phyloP scores from a whole-genome alignment of 2,113 vertebrate genomes.

The Microcebus tavaratra region DNA sequence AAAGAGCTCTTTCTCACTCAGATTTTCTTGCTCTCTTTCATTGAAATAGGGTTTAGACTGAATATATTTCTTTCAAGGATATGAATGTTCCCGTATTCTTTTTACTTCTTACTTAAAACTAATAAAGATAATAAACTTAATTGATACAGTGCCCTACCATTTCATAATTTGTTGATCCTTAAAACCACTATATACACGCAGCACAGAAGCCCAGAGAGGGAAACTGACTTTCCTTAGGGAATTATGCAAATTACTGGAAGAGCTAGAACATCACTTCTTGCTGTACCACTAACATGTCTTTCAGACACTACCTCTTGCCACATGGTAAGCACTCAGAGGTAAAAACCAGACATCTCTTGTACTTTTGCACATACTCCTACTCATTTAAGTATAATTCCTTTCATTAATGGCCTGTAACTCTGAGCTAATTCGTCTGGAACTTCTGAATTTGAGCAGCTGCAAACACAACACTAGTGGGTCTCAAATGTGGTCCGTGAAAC shows the following conservation, averaged over 20 bases:
- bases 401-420: background rate
- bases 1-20: background rate
- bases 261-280: background rate
- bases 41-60: background rate
- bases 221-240: background rate
- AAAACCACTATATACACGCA: background rate
- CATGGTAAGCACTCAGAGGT: background rate
- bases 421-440: background rate
- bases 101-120: background rate
- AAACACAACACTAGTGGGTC: background rate
- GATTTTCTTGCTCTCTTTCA: background rate
- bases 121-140: background rate
- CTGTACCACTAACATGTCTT: background rate
- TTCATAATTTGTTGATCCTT: background rate
- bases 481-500: background rate
- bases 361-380: background rate
- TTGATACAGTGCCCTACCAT: background rate
- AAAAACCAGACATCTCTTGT: background rate
- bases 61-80: background rate
- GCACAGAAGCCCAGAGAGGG: background rate
- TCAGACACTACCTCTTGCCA: background rate
- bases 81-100: background rate
- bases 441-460: background rate
- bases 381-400: background rate
- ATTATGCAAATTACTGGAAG: background rate